Base-by-base conservation (phyloP, 2,888 invertebrate genomes). In the Eristalis intricaria region DNA sequence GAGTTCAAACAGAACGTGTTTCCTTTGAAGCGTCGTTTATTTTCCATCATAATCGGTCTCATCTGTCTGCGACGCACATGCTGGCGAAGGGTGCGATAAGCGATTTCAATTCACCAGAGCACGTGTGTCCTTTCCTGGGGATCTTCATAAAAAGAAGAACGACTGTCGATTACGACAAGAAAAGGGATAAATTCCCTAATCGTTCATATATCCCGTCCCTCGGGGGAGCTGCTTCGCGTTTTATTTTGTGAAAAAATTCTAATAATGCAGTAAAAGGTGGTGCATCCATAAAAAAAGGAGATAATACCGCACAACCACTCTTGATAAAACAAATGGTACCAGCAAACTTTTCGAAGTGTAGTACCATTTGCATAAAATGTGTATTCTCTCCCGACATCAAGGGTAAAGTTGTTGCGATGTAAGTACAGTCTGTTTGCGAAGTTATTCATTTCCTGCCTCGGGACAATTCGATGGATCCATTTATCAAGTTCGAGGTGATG, bases 341-440 rank as follows among this genome's bases (percentile, higher is more conserved):
- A 60, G 80, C 66, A 73, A 85, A 85, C 73, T 81, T 85, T 81
- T 13, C 58, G 63, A 81, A 76, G 81, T 77, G 84, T 77, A 71
- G 84, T 77, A 71, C 76, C 84, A 81, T 85, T 85, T 85, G 50
- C 77, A 77, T 81, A 77, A 68, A 71, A 68, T 81, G 81, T 76
- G 69, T 75, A 81, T 70, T 60, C 64, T 70, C 75, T 60, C 64
- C 64, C 74, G 40, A 43, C 64, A 13, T n/a, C 64, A 66, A 23
- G 35, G 79, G n/a, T 63, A 29, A 65, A 70, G 64, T 58, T 35
- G n/a, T 58, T 11, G 58, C 23, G 13, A 22, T 50, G 26, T 29
- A 50, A 7, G 15, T 43, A 77, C 82, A 83, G 78, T 83, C 11
- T 83, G 78, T 61, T 68, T 63, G 7, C 11, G 19, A 68, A 19